Evolutionary conservation across 2,113 vertebrate species (phyloP).

Genomic region (Platichthys stellatus): DNA sequence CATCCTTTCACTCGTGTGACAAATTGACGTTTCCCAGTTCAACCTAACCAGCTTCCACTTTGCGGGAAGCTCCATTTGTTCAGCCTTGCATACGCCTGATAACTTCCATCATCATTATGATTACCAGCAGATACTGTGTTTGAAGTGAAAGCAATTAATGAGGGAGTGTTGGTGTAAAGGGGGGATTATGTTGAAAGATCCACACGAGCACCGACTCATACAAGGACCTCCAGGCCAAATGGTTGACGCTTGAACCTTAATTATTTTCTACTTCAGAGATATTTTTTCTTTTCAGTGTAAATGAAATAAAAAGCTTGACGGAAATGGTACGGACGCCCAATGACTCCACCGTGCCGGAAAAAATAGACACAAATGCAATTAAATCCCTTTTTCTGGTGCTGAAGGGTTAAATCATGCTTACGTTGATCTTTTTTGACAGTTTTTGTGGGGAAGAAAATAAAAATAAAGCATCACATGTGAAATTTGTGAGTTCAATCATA

Average conservation of each 20-base stretch:
- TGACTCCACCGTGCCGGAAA: background rate
- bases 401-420: slow-evolving; percentile 1
- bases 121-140: slow-evolving; percentile 44
- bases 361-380: slow-evolving; percentile 10
- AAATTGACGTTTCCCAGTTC: background rate
- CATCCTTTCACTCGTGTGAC: background rate
- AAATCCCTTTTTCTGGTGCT: background rate
- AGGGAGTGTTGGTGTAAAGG: slow-evolving; percentile 30
- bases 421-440: slow-evolving; percentile 1
- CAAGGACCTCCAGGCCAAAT: slow-evolving; percentile 1
- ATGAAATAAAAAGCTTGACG: slow-evolving; percentile 16
- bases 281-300: background rate
- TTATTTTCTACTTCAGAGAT: slow-evolving; percentile 8
- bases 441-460: background rate
- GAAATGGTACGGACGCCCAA: background rate
- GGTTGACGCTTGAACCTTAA: slow-evolving; percentile 29
- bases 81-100: slow-evolving; percentile 28
- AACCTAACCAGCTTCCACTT: background rate
- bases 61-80: slow-evolving; percentile 27
- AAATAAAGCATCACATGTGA: background rate
- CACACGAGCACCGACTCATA: slow-evolving; percentile 11
- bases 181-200: slow-evolving; percentile 33
- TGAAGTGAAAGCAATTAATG: slow-evolving; percentile 50
- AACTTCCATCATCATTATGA: slow-evolving; percentile 43
- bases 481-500: background rate